phyloP scores from a whole-genome alignment of 2,888 invertebrate genomes.

The Bembecia ichneumoniformis region DNA sequence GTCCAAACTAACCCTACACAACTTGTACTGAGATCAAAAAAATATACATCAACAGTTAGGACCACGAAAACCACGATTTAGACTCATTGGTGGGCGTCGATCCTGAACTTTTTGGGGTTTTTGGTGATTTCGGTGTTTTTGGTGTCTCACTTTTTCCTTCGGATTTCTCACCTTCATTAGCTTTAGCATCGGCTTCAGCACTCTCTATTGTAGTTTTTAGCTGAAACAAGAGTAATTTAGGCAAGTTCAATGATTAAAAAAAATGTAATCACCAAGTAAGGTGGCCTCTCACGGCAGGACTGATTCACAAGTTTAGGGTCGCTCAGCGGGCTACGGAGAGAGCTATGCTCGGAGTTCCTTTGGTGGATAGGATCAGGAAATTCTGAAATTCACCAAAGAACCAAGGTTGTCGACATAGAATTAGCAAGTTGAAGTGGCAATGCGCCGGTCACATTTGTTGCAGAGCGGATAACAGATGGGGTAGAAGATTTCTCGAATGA shows the following conservation, averaged over 20 bases:
- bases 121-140: constrained; percentile 32
- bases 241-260: constrained; percentile 1
- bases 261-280: background rate
- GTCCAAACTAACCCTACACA: background rate
- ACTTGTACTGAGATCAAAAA: background rate
- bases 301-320: no score
- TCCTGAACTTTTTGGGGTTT: constrained; percentile 29
- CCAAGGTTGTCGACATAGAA: no score
- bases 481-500: no score
- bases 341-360: no score
- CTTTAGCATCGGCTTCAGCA: constrained; percentile 23
- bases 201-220: constrained; percentile 45
- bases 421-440: no score
- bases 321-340: no score
- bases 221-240: constrained; percentile 26
- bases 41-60: constrained; percentile 30
- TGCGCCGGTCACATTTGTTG: no score
- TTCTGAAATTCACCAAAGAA: no score
- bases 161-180: constrained; percentile 15
- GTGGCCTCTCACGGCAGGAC: no score
- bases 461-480: no score
- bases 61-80: constrained; percentile 73
- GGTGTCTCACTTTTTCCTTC: constrained; percentile 36
- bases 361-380: no score
- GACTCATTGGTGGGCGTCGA: constrained; percentile 49